These are phyloP conservation scores for Paedocypris sp. DNA, from an alignment of 2,113 vertebrate species.

Conservation along the genomic window DNA sequence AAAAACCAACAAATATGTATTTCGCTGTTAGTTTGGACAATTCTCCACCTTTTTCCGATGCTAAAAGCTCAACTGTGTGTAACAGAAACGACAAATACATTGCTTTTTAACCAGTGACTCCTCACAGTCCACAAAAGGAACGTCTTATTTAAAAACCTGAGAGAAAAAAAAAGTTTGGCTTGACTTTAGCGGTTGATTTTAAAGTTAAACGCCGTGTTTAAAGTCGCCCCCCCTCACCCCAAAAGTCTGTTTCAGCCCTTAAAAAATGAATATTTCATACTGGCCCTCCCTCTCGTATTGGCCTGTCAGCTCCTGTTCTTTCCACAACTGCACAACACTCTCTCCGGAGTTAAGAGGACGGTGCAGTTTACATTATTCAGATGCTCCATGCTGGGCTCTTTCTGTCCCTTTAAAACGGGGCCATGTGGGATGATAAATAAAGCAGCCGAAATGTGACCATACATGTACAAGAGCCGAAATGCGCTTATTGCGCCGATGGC, in stretches of 20 bases:
- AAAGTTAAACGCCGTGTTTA: too few relatives aligned
- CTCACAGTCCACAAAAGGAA: too few relatives aligned
- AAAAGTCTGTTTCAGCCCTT: conserved; percentile 49
- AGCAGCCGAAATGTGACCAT: conserved; percentile 2
- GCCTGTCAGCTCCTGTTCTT: conserved; percentile 57
- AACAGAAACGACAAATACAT: too few relatives aligned
- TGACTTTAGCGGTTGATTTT: too few relatives aligned
- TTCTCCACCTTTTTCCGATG: too few relatives aligned
- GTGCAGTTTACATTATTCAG: conserved; percentile 60
- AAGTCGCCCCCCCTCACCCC: conserved; percentile 49
- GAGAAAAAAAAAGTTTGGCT: too few relatives aligned
- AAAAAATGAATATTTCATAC: conserved; percentile 65
- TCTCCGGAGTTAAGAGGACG: conserved; percentile 55
- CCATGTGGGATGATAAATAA: conserved; percentile 40
- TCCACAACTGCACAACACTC: conserved; percentile 52
- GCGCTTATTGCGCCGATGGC: not conserved
- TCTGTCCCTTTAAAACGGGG: conserved; percentile 48
- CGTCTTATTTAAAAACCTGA: too few relatives aligned
- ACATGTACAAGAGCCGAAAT: not conserved
- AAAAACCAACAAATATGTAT: too few relatives aligned
- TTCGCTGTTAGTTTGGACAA: too few relatives aligned
- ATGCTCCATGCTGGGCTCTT: conserved; percentile 47
- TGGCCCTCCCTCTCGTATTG: conserved; percentile 36
- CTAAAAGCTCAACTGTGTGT: too few relatives aligned
- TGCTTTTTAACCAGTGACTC: too few relatives aligned